Conservation (phyloP, 1,140 invertebrate genomes). For the Adelges cooleyi region DNA sequence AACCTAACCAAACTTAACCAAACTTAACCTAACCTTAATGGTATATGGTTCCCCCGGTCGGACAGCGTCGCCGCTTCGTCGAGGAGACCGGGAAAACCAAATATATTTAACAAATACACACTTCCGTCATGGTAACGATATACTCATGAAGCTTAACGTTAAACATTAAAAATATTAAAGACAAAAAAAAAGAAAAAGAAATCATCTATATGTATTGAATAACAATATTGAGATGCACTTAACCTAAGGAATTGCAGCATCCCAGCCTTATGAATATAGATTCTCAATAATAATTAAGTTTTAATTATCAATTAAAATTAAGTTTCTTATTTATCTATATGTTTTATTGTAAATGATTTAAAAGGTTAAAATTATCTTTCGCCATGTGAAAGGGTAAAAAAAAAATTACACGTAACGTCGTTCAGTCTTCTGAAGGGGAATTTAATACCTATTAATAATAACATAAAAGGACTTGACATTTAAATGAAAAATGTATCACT, state of each 20-base stretch:
- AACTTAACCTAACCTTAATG: not conserved
- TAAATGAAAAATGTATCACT: too few relatives aligned
- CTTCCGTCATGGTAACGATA: conserved; percentile 22
- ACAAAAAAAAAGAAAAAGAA: not conserved
- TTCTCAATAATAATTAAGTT: not conserved
- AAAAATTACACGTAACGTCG: not conserved
- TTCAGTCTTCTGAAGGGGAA: conserved; percentile 19
- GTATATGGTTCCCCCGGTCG: not conserved
- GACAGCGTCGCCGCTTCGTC: too few relatives aligned
- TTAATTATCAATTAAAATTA: not conserved
- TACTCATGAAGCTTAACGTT: conserved; percentile 1
- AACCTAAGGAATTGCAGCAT: conserved; percentile 15
- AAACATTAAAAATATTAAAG: not conserved
- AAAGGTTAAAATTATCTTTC: too few relatives aligned
- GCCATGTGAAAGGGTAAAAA: conserved; percentile 15
- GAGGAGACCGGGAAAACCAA: too few relatives aligned
- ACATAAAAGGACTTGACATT: too few relatives aligned
- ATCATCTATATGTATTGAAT: too few relatives aligned
- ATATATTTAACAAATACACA: not conserved
- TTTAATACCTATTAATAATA: conserved; percentile 12
- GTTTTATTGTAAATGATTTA: not conserved
- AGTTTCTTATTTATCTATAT: not conserved
- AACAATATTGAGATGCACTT: conserved; percentile 18
- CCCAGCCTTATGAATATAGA: conserved; percentile 22
- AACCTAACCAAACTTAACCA: too few relatives aligned